phyloP scores from a whole-genome alignment of 2,888 invertebrate species.

The Pediacus dermestoides region DNA sequence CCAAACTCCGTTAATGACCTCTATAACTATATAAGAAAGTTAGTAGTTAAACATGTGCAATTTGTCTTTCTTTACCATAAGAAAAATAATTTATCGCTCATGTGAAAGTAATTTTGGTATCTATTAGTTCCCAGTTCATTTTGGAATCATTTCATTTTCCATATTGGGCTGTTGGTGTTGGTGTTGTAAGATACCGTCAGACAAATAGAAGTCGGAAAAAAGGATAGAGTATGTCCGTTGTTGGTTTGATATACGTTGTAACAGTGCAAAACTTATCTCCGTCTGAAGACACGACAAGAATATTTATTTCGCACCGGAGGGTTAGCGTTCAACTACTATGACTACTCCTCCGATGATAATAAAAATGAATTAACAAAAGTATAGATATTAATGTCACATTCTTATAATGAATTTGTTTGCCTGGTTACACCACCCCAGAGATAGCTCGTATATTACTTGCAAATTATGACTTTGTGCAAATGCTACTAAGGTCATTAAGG shows the following conservation, averaged over 20 bases:
- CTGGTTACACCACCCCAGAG: constrained; percentile 42
- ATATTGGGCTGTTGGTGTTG: too few species aligned
- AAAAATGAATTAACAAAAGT: constrained; percentile 50
- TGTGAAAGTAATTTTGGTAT: too few species aligned
- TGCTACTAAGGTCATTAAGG: too few species aligned
- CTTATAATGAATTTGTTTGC: constrained; percentile 47
- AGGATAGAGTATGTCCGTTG: constrained; percentile 7
- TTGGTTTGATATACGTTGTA: constrained; percentile 24
- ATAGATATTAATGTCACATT: constrained; percentile 45
- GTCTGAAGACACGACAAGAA: constrained; percentile 52
- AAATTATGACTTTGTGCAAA: too few species aligned
- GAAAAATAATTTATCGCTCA: too few species aligned
- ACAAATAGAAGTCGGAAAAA: constrained; percentile 1
- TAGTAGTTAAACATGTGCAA: too few species aligned
- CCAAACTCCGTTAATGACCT: too few species aligned
- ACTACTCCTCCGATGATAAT: constrained; percentile 48
- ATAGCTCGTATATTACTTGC: constrained; percentile 33
- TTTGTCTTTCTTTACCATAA: too few species aligned
- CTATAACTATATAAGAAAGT: too few species aligned
- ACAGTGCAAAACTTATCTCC: constrained; percentile 29
- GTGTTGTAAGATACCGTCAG: constrained; percentile 17
- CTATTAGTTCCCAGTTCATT: too few species aligned
- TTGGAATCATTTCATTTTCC: too few species aligned
- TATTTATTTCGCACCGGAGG: constrained; percentile 55
- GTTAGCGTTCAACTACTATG: constrained; percentile 38